Conservation (phyloP, 2,113 vertebrate genomes). For the Oncorhynchus keta region DNA sequence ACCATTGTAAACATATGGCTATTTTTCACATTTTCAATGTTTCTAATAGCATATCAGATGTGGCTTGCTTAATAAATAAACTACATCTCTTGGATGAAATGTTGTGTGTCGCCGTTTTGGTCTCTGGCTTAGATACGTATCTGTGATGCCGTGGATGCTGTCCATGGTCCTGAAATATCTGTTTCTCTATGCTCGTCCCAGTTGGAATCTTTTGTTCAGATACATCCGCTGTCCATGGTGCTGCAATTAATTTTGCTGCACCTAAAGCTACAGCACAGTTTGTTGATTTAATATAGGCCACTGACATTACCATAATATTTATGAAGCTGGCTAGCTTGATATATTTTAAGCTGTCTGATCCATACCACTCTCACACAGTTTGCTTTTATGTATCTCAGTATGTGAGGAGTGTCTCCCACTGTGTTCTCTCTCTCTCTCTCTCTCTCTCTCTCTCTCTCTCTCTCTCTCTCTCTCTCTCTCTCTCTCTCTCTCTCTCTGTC, state of each 20-base stretch:
- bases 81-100: neutral
- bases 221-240: conserved; percentile 25
- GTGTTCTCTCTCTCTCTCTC: conserved; percentile 26
- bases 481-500: conserved; percentile 6
- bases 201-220: neutral
- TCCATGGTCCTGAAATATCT: neutral
- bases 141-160: neutral
- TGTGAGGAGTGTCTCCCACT: conserved; percentile 52
- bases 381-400: conserved; percentile 54
- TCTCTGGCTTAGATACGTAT: neutral
- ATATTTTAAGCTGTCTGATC: neutral
- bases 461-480: conserved; percentile 7
- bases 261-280: too few relatives aligned
- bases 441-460: conserved; percentile 9
- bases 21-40: neutral
- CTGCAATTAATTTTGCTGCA: conserved; percentile 19
- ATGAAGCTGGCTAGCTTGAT: neutral
- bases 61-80: neutral
- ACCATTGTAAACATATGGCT: neutral
- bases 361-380: conserved; percentile 22
- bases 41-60: neutral
- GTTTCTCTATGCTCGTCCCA: neutral
- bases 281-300: neutral
- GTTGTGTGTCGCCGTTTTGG: neutral
- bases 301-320: conserved; percentile 2